Conservation (phyloP, 1,140 invertebrate genomes). For the Temnothorax nylanderi region DNA sequence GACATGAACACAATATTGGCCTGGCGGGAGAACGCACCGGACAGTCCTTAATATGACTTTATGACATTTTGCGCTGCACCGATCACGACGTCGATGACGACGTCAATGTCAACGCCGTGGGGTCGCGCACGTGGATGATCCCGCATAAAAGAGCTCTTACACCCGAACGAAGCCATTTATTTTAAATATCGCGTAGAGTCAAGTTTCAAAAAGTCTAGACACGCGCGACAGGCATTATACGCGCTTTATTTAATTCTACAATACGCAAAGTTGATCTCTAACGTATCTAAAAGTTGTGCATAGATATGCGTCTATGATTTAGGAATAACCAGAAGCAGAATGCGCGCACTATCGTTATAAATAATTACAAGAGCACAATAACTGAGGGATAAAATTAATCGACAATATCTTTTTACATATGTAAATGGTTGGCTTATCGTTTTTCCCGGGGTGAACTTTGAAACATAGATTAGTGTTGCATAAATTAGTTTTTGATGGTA, state of each 20-base stretch:
- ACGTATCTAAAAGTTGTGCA: neutral
- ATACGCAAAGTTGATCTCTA: neutral
- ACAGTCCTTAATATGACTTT: constrained; percentile 81
- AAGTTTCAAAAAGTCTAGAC: constrained; percentile 17
- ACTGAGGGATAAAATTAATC: neutral
- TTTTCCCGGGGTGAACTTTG: constrained; percentile 4
- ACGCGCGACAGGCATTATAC: neutral
- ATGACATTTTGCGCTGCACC: constrained; percentile 58
- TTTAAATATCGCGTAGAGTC: constrained; percentile 1
- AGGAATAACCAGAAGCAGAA: neutral
- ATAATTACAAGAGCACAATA: neutral
- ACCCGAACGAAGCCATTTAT: constrained; percentile 26
- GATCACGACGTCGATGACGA: neutral
- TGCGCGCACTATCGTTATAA: neutral
- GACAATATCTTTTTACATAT: constrained; percentile 2
- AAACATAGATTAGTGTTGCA: constrained; percentile 29
- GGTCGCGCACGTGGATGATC: constrained; percentile 20
- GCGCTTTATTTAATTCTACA: neutral
- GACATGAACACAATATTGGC: constrained; percentile 91
- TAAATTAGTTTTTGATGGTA: constrained; percentile 30
- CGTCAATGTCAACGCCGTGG: neutral
- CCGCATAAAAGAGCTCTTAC: neutral
- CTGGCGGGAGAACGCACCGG: constrained; percentile 84
- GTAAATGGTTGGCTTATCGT: neutral
- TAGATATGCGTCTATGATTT: neutral